These are phyloP conservation scores for Philaethria dido DNA, from an alignment of 2,888 invertebrate species.

Conservation along the genomic window DNA sequence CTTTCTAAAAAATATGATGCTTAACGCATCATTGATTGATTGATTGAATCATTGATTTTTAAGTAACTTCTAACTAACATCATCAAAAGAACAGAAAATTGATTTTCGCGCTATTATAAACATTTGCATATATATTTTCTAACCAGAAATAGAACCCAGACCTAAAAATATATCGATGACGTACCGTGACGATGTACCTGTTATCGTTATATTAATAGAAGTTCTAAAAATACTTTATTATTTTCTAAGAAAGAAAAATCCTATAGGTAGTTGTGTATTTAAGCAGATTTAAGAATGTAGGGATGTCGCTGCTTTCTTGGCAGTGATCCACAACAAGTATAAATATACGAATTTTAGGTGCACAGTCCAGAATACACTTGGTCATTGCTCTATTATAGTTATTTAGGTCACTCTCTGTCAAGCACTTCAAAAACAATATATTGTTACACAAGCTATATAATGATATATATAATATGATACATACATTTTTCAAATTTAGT, in stretches of 20 bases:
- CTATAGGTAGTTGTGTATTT: conserved; percentile 50
- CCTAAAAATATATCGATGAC: conserved; percentile 11
- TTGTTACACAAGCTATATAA: conserved; percentile 11
- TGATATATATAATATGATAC: not conserved
- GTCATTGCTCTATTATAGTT: conserved; percentile 68
- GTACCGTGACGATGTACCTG: not conserved
- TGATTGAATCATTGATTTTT: no score
- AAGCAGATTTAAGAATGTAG: conserved; percentile 65
- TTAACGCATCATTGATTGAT: no score
- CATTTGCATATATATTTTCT: not conserved
- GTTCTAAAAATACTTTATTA: conserved; percentile 12
- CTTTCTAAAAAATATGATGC: not conserved
- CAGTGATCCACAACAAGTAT: conserved; percentile 75
- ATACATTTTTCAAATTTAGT: not conserved
- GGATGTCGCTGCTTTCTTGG: conserved; percentile 80
- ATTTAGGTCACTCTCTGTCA: conserved; percentile 53
- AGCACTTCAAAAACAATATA: conserved; percentile 17
- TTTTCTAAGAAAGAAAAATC: conserved; percentile 48
- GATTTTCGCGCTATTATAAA: not conserved
- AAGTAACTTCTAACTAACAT: no score
- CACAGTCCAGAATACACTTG: conserved; percentile 73
- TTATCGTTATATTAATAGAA: conserved; percentile 14
- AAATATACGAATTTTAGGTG: conserved; percentile 76
- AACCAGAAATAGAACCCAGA: not conserved
- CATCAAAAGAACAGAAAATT: no score